Evolutionary conservation across 1,140 invertebrate species (phyloP).

Genomic region (Formica exsecta): DNA sequence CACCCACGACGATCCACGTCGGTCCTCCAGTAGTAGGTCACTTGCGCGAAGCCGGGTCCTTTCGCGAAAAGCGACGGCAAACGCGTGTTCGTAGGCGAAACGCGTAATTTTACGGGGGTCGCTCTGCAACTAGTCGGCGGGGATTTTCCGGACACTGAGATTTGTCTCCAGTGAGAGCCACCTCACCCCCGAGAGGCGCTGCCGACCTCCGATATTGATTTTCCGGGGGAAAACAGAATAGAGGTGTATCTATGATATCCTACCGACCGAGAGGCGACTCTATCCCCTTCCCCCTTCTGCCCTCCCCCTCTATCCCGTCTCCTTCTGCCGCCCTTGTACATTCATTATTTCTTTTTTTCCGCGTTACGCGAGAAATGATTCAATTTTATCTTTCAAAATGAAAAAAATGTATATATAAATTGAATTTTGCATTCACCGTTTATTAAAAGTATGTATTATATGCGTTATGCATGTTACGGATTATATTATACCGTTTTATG

Average conservation of each 20-base stretch:
- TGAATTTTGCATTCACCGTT: not conserved
- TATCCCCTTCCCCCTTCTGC: not conserved
- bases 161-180: slow-evolving; percentile 79
- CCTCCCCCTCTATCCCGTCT: not conserved
- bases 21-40: not conserved
- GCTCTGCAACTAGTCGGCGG: slow-evolving; percentile 74
- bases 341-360: not conserved
- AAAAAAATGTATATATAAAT: slow-evolving; percentile 8
- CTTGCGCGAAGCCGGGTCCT: not conserved
- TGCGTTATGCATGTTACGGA: not conserved
- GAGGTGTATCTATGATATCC: slow-evolving; percentile 81
- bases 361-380: not conserved
- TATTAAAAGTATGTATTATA: slow-evolving; percentile 19
- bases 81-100: not conserved
- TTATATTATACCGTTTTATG: not conserved
- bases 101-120: slow-evolving; percentile 62
- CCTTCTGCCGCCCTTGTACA: not conserved
- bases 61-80: not conserved
- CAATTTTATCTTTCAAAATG: not conserved
- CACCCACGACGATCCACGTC: not conserved
- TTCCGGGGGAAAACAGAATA: slow-evolving; percentile 83
- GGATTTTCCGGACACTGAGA: slow-evolving; percentile 85
- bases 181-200: slow-evolving; percentile 81
- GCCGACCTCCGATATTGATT: slow-evolving; percentile 85
- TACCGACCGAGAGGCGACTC: slow-evolving; percentile 54